A percentile compares a stretch with the other conserved stretches of the same genome.
These are phyloP conservation scores for Alectura lathami DNA, from an alignment of 2,113 vertebrate species.

Conservation along the genomic window DNA sequence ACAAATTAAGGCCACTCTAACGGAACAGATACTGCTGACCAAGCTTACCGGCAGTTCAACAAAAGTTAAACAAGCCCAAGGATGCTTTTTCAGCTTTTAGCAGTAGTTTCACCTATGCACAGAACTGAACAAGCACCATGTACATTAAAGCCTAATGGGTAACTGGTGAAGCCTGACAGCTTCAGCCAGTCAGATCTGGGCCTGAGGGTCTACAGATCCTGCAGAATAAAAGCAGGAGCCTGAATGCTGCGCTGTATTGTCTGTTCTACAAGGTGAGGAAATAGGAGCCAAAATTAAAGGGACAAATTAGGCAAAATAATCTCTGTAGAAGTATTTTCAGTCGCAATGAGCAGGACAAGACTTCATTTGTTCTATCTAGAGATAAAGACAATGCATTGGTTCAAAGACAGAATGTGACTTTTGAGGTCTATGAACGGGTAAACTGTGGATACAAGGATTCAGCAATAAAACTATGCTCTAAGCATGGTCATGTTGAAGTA, in stretches of 20 bases:
- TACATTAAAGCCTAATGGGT: not conserved
- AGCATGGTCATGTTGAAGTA: not conserved
- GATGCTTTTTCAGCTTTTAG: not conserved
- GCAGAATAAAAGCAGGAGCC: not conserved
- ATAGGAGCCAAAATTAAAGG: not conserved
- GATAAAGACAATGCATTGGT: not conserved
- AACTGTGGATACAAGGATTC: not conserved
- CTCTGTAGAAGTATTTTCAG: not conserved
- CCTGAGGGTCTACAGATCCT: not conserved
- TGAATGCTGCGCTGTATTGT: rapidly evolving
- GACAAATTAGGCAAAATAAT: not conserved
- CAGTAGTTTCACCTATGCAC: not conserved
- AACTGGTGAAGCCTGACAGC: not conserved
- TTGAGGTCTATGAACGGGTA: not conserved
- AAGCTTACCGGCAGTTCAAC: not conserved
- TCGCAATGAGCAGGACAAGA: not conserved
- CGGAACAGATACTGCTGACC: not conserved
- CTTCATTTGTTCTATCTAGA: rapidly evolving
- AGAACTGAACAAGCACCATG: not conserved
- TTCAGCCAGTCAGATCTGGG: not conserved
- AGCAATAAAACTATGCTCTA: not conserved
- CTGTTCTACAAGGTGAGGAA: not conserved
- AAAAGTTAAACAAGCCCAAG: not conserved
- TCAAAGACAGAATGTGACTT: not conserved
- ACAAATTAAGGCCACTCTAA: not conserved